Percentiles rank a stretch among this genome's conserved stretches.
These are phyloP conservation scores for Hymenochirus boettgeri DNA, from an alignment of 2,113 vertebrate genomes.

Conservation along the genomic window DNA sequence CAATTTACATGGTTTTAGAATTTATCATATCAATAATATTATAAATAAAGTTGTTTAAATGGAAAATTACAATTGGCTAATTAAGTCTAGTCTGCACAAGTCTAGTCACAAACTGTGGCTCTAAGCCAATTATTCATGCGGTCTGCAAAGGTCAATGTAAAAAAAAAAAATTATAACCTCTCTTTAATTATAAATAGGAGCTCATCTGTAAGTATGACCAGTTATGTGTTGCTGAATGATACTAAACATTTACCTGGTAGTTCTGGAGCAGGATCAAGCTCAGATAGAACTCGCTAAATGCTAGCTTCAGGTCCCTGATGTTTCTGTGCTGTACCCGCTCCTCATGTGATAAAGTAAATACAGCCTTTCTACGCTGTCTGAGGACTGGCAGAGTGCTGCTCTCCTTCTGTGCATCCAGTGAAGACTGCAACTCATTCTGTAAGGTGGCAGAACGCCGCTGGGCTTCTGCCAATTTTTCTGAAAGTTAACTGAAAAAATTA, in stretches of 20 bases:
- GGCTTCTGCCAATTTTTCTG: slow-evolving; percentile 94
- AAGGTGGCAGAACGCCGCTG: slow-evolving; percentile 89
- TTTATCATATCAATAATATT: too few species aligned
- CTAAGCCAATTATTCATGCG: too few species aligned
- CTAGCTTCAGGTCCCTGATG: slow-evolving; percentile 94
- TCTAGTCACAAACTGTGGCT: too few species aligned
- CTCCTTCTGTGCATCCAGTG: slow-evolving; percentile 89
- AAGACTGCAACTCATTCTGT: slow-evolving; percentile 92
- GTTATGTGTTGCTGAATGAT: too few species aligned
- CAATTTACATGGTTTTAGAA: too few species aligned
- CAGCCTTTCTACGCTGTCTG: slow-evolving; percentile 79
- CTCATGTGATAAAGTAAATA: slow-evolving; percentile 91
- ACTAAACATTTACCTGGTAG: slow-evolving; percentile 78
- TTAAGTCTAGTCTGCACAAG: too few species aligned
- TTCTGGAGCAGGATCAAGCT: slow-evolving; percentile 98
- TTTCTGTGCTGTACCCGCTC: slow-evolving; percentile 94
- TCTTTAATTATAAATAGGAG: too few species aligned
- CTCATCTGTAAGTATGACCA: too few species aligned
- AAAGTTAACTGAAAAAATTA: slow-evolving; percentile 3
- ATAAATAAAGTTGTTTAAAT: too few species aligned
- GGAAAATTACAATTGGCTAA: too few species aligned
- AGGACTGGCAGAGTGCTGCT: slow-evolving; percentile 70
- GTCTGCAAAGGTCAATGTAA: too few species aligned
- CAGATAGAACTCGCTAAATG: slow-evolving; percentile 99
- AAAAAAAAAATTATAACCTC: too few species aligned